Evolutionary conservation across 2,113 vertebrate genomes (phyloP).

Genomic region (Fregata magnificens): DNA sequence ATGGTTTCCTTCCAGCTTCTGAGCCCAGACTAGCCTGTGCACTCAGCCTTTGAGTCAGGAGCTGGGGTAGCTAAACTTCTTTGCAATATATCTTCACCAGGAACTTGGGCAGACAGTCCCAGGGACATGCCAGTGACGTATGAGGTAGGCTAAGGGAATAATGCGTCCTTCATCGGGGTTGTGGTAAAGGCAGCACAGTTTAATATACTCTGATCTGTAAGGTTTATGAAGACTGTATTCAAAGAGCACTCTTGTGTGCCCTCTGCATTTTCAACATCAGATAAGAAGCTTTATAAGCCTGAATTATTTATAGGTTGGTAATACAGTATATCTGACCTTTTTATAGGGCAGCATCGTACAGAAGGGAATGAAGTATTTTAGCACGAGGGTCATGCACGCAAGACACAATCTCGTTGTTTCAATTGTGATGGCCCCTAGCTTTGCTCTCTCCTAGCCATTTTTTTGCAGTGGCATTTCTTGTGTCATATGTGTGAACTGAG

Average conservation of each 20-base stretch:
- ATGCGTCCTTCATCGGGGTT: background rate
- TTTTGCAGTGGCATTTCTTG: background rate
- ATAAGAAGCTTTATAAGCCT: conserved; percentile 50
- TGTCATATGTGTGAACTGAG: background rate
- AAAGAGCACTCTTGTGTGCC: conserved; percentile 21
- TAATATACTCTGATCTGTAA: background rate
- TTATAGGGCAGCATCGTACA: background rate
- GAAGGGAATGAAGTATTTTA: background rate
- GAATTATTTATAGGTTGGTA: conserved; percentile 66
- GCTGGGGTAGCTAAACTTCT: background rate
- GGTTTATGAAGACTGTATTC: conserved; percentile 23
- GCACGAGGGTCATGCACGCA: background rate
- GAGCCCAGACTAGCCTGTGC: background rate
- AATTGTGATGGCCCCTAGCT: background rate
- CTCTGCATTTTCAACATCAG: conserved; percentile 29
- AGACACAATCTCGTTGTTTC: background rate
- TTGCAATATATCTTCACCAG: background rate
- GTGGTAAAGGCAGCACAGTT: background rate
- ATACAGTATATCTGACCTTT: conserved; percentile 52
- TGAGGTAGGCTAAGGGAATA: background rate
- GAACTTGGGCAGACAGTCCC: background rate
- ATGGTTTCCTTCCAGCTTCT: background rate
- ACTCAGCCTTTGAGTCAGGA: background rate
- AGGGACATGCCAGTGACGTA: background rate
- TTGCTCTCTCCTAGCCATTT: background rate